Evolutionary conservation across 2,888 invertebrate genomes (phyloP).

Genomic region (Pseudococcus viburni): DNA sequence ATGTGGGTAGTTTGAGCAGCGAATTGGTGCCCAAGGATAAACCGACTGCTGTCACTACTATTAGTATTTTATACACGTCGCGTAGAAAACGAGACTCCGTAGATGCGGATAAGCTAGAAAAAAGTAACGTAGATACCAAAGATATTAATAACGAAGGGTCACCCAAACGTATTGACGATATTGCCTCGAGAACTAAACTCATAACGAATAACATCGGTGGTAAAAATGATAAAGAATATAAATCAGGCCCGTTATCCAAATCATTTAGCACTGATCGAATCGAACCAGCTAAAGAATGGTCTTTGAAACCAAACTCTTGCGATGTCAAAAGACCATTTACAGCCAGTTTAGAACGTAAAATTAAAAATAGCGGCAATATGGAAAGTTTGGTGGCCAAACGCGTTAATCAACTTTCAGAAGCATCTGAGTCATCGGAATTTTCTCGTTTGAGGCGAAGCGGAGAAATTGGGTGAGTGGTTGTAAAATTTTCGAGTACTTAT

Average conservation of each 20-base stretch:
- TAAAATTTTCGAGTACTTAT: not conserved
- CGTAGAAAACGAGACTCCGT: slow-evolving; percentile 61
- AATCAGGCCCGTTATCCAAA: slow-evolving; percentile 28
- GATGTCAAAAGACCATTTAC: slow-evolving; percentile 59
- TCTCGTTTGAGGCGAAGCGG: slow-evolving; percentile 42
- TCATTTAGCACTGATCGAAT: slow-evolving; percentile 36
- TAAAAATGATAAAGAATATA: slow-evolving; percentile 6
- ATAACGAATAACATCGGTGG: not conserved
- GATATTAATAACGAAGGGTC: slow-evolving; percentile 27
- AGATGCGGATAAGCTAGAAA: slow-evolving; percentile 10
- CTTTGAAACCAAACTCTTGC: slow-evolving; percentile 30
- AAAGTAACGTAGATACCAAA: not conserved
- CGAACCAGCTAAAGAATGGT: slow-evolving; percentile 52
- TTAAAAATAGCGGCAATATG: slow-evolving; percentile 49
- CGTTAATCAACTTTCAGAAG: slow-evolving; percentile 68
- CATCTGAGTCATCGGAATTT: slow-evolving; percentile 58
- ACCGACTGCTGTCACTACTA: slow-evolving; percentile 68
- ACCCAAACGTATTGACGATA: not conserved
- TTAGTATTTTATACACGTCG: slow-evolving; percentile 69
- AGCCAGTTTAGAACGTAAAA: slow-evolving; percentile 67
- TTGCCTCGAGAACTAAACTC: not conserved
- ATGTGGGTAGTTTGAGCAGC: not conserved
- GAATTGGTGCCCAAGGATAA: slow-evolving; percentile 61
- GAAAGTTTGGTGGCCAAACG: slow-evolving; percentile 68
- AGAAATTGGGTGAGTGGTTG: slow-evolving; percentile 55